Evolutionary conservation across 2,113 vertebrate species (phyloP), one percentile per base, ranked within the genome.

Genomic region (Cebidichthys violaceus): DNA sequence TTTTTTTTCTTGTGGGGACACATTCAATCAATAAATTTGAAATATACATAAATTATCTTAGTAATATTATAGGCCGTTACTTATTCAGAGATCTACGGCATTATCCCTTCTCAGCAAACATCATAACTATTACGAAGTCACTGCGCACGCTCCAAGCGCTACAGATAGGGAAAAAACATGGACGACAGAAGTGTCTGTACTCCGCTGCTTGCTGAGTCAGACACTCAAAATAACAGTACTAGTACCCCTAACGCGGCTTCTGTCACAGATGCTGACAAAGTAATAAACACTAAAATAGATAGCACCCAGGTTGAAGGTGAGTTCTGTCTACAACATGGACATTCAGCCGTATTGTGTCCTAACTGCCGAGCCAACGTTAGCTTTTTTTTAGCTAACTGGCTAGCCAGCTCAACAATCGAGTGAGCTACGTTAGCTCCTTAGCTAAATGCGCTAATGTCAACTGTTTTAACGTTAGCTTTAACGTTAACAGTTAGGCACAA

Each of bases 281-380:
- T 95, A 92, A 95, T 94, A 95, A 96, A 95, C 93, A 94, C 89
- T 94, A 90, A 94, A 94, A 88, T 75, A 93, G 92, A 88, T 94
- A 94, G 86, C 92, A 78, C 88, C 94, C 94, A 90, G 92, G 87
- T 90, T 84, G 87, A 94, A 96, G 95, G 95, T 96, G 96, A 96
- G 96, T 96, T 91, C 74, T 91, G 83, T 62, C 82, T 83, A 83
- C 70, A 88, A 83, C 76, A 75, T 85, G 79, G 81, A 89, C 68
- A 84, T 85, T 86, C 18, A 87, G 77, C 50, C 69, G 77, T 79
- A 7, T 54, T 64, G 55, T 57, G 66, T 72, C 81, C 69, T 86
- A 55, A 17, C 43, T 81, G 64, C 37, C 77, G 72, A 74, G 81
- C 71, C 77, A 75, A 78, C 77, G 79, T 85, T 91, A 92, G 90